Evolutionary conservation across 2,888 invertebrate species (phyloP).

Genomic region (Biston stratarius): DNA sequence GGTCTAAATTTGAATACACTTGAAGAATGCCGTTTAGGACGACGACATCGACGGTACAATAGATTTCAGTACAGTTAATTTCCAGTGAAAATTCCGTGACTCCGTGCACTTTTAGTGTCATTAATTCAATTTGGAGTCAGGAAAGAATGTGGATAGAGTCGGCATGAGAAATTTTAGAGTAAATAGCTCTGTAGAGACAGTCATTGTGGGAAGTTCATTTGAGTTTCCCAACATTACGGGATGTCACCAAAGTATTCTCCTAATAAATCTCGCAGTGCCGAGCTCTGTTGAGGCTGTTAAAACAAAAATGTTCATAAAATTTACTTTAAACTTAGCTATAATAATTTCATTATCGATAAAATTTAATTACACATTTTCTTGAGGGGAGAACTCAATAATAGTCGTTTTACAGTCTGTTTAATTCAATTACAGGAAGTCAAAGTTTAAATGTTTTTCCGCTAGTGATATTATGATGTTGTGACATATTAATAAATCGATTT

Average conservation of each 20-base stretch:
- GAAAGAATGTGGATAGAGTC: constrained; percentile 61
- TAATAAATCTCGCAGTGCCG: constrained; percentile 66
- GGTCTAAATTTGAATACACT: constrained; percentile 74
- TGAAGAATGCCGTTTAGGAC: constrained; percentile 69
- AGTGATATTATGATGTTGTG: background rate
- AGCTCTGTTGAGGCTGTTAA: constrained; percentile 55
- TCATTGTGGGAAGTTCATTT: constrained; percentile 72
- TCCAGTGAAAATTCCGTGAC: constrained; percentile 65
- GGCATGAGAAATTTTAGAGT: constrained; percentile 72
- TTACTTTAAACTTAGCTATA: constrained; percentile 45
- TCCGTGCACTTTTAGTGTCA: constrained; percentile 71
- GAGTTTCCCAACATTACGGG: constrained; percentile 70
- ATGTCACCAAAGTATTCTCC: constrained; percentile 69
- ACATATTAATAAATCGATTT: too few species aligned
- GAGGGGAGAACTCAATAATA: constrained; percentile 23
- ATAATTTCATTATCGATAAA: constrained; percentile 49
- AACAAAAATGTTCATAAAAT: constrained; percentile 60
- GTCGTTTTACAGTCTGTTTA: constrained; percentile 23
- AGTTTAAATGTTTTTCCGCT: constrained; percentile 11
- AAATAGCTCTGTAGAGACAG: constrained; percentile 60
- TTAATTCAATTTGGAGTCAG: constrained; percentile 71
- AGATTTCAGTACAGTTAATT: constrained; percentile 73
- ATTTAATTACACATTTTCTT: constrained; percentile 31
- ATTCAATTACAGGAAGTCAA: constrained; percentile 17
- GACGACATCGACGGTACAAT: constrained; percentile 58